Evolutionary conservation across 2,888 invertebrate species (phyloP).

Genomic region (Yponomeuta malinellus): DNA sequence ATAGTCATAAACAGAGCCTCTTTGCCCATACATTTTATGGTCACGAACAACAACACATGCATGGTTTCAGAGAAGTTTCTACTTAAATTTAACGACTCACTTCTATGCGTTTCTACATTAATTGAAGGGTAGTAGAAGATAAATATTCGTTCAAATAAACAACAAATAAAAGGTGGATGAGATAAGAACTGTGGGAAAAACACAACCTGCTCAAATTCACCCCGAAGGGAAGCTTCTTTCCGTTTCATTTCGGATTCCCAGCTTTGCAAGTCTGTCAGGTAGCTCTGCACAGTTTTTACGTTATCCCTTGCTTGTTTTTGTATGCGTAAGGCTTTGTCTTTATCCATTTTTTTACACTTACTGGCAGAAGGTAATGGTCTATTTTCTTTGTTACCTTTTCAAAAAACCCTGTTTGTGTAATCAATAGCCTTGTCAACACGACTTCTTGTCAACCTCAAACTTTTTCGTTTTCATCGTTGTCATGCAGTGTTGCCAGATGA

Average conservation of each 20-base stretch:
- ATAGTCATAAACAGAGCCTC: not conserved
- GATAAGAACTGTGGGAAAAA: not conserved
- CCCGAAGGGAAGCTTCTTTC: conserved; percentile 77
- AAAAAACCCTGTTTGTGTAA: conserved; percentile 9
- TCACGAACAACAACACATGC: not conserved
- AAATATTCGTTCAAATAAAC: not conserved
- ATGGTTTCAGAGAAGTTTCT: not conserved
- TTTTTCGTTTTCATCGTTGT: conserved; percentile 5
- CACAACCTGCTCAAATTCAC: conserved; percentile 68
- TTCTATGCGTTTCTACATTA: too few species aligned
- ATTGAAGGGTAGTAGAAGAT: not conserved
- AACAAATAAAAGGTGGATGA: not conserved
- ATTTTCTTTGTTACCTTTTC: conserved; percentile 15
- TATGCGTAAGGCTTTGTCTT: conserved; percentile 78
- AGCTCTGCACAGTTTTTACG: conserved; percentile 80
- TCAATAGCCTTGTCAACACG: not conserved
- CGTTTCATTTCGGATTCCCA: conserved; percentile 85
- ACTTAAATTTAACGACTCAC: not conserved
- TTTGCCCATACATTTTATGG: not conserved
- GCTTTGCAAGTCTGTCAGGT: conserved; percentile 81
- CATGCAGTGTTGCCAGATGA: not conserved
- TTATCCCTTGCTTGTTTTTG: conserved; percentile 85
- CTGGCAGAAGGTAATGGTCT: not conserved
- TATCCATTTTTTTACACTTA: conserved; percentile 19
- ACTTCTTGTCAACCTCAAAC: not conserved